Evolutionary conservation across 2,888 invertebrate genomes (phyloP), one percentile per base, ranked within the genome.

Genomic region (Drosophila infuscata): DNA sequence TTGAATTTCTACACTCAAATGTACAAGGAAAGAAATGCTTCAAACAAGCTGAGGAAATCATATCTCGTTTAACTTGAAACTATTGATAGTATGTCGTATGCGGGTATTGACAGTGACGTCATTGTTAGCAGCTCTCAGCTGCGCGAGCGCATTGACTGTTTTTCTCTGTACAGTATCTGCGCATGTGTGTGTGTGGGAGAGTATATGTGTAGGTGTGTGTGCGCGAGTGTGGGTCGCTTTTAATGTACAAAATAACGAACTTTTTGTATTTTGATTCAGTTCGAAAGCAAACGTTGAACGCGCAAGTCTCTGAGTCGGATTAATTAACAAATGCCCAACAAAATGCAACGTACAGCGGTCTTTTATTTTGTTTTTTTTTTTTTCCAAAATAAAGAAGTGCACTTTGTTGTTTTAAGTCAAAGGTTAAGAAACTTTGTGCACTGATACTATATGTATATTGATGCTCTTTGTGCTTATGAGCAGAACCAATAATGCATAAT

Each of bases 211-310:
- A 25, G 9, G 48, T 33, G 46, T 36, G 65, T 30, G 46, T 41
- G 49, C 25, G 36, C 11, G 64, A 48, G 41, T n/a, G 51, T 25
- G 46, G 35, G 48, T 56, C 61, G 51, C 52, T 48, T 77, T 72
- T 15, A 65, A 64, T 79, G 70, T 74, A 70, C 51, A 76, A 70
- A 61, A 76, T 63, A 79, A 83, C 73, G 72, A 78, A 75, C 67
- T 76, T 88, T 84, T 72, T 79, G 74, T 76, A 68, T 78, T 74
- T 75, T 60, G 64, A 62, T 71, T 91, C 81, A 91, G 91, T 91
- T 89, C 79, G 81, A 66, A 82, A 74, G 74, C 81, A 87, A 83
- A 89, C 89, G 90, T 77, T 79, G 82, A 89, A 84, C 91, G 88
- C 59, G 81, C 74, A 83, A 82, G 91, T 85, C 83, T 74, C 66